phyloP scores from a whole-genome alignment of 2,888 invertebrate species.

The Petrolisthes cinctipes region DNA sequence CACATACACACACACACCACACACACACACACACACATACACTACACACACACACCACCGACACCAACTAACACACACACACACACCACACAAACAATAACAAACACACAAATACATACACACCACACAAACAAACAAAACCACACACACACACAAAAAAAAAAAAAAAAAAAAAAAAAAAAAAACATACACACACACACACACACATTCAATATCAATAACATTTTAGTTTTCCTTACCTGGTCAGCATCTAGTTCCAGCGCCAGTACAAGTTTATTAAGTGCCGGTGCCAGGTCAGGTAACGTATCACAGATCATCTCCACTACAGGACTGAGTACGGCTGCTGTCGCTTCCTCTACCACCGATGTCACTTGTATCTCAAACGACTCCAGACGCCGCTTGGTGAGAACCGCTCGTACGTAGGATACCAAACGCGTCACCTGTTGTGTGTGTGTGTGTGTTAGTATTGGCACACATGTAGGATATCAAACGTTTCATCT shows the following conservation, averaged over 20 bases:
- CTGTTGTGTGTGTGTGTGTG: conserved; percentile 15
- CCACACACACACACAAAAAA: no score
- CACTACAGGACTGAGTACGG: conserved; percentile 62
- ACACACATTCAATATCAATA: no score
- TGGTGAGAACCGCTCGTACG: conserved; percentile 63
- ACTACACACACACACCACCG: no score
- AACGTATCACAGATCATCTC: conserved; percentile 65
- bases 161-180: not conserved
- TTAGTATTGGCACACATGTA: not conserved
- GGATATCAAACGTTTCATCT: no score
- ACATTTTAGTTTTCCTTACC: no score
- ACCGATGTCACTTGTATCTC: conserved; percentile 62
- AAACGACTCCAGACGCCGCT: conserved; percentile 62
- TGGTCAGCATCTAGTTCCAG: conserved; percentile 63
- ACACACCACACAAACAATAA: no score
- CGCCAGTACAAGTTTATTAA: conserved; percentile 61
- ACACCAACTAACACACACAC: not conserved
- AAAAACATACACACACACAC: no score
- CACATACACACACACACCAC: no score
- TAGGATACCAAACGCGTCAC: conserved; percentile 64
- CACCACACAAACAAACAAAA: no score
- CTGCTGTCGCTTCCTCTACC: conserved; percentile 56
- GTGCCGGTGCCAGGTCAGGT: conserved; percentile 61
- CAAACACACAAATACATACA: no score
- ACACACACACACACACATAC: no score